These are phyloP conservation scores for Lacerta agilis DNA, from an alignment of 2,797 vertebrate genomes.

Conservation along the genomic window DNA sequence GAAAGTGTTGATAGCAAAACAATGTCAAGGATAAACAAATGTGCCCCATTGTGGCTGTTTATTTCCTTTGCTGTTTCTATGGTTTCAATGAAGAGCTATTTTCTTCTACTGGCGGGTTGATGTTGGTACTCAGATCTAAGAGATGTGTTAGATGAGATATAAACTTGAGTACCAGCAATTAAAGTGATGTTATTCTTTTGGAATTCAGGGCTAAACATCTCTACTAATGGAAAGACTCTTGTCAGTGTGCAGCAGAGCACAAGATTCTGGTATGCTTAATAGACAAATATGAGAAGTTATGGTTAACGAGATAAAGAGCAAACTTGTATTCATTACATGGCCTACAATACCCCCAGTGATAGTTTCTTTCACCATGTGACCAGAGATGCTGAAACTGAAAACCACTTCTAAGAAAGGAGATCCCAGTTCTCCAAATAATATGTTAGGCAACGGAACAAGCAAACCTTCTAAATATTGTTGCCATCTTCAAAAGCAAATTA, in stretches of 20 bases:
- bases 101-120: neutral
- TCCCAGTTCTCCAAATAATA: neutral
- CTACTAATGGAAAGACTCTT: conserved; percentile 13
- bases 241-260: neutral
- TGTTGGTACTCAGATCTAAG: conserved; percentile 27
- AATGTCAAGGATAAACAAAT: conserved; percentile 60
- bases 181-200: conserved; percentile 34
- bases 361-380: conserved; percentile 11
- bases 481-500: neutral
- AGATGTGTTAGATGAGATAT: conserved; percentile 18
- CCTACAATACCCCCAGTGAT: neutral
- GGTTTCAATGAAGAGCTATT: conserved; percentile 32
- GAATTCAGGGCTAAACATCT: conserved; percentile 27
- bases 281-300: conserved; percentile 32
- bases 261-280: conserved; percentile 44
- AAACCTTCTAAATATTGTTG: neutral
- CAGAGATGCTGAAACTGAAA: conserved; percentile 31
- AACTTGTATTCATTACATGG: conserved; percentile 24
- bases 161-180: conserved; percentile 32
- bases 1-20: conserved; percentile 60
- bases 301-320: conserved; percentile 26
- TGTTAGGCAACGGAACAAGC: neutral
- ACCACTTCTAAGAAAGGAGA: neutral
- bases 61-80: conserved; percentile 72
- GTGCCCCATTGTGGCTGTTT: conserved; percentile 52